phyloP scores from a whole-genome alignment of 2,113 vertebrate genomes.

The Rafetus swinhoei region DNA sequence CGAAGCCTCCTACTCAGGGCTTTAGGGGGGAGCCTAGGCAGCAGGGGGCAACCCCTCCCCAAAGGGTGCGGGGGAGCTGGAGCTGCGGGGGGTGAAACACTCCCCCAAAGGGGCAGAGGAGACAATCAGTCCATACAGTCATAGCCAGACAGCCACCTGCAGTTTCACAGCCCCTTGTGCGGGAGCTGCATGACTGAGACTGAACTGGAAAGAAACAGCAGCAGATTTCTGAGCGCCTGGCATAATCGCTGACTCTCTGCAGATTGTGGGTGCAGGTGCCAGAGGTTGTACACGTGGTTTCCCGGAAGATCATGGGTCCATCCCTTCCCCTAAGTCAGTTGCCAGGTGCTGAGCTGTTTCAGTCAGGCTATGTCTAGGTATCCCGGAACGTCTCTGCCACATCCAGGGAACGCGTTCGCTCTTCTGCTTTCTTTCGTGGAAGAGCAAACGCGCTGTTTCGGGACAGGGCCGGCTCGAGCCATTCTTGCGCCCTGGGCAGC shows the following conservation, averaged over 20 bases:
- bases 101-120: neutral
- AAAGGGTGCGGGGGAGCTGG: too few relatives aligned
- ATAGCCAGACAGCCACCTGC: neutral
- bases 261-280: neutral
- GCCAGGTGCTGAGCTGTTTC: neutral
- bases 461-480: too few relatives aligned
- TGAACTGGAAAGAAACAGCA: neutral
- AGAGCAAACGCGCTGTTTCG: too few relatives aligned
- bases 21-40: neutral
- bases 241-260: neutral
- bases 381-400: too few relatives aligned
- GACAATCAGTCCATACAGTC: neutral
- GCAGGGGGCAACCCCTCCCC: neutral
- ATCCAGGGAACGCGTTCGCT: too few relatives aligned
- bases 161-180: neutral
- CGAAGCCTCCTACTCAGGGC: slow-evolving; percentile 81
- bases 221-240: neutral
- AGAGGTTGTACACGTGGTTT: neutral
- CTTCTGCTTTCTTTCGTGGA: too few relatives aligned
- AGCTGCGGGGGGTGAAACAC: too few relatives aligned
- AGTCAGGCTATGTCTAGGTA: neutral
- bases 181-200: neutral
- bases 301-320: neutral
- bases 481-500: too few relatives aligned
- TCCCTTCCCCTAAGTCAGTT: neutral